Conservation (phyloP, 2,797 vertebrate species). For the Dendrocincla fuliginosa region DNA sequence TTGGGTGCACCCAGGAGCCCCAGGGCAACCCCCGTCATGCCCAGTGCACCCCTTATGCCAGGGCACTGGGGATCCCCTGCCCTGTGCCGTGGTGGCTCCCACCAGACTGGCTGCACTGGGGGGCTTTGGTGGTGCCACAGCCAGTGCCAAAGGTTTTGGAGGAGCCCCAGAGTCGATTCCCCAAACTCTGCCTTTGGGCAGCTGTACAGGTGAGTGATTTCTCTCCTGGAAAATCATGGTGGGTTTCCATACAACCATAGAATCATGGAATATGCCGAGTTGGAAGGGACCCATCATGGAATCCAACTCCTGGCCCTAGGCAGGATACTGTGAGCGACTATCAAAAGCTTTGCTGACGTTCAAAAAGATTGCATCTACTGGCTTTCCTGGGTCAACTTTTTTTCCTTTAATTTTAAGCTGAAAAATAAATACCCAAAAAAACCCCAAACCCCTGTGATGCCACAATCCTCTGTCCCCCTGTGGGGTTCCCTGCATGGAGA, state of each 20-base stretch:
- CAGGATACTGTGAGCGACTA: accelerated
- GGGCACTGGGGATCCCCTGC: background rate
- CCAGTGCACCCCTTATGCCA: accelerated
- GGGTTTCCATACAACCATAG: background rate
- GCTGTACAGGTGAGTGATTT: accelerated
- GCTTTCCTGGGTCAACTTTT: background rate
- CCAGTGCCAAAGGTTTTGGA: background rate
- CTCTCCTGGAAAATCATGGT: background rate
- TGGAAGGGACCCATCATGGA: accelerated
- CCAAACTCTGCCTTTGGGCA: accelerated
- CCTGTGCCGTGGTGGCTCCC: accelerated
- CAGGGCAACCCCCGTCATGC: accelerated
- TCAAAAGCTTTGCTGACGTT: background rate
- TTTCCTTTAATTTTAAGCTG: background rate
- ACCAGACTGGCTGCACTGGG: accelerated
- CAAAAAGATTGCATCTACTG: background rate
- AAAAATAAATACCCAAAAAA: background rate
- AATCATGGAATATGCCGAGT: accelerated
- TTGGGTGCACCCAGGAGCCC: background rate
- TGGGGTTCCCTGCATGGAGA: accelerated
- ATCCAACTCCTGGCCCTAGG: accelerated
- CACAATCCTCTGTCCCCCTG: background rate
- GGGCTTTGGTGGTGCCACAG: background rate
- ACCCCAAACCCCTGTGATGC: background rate
- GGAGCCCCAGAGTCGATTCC: background rate